Evolutionary conservation across 2,797 vertebrate species (phyloP), one percentile per base, ranked within the genome.

Genomic region (Helicolenus hilgendorfi): DNA sequence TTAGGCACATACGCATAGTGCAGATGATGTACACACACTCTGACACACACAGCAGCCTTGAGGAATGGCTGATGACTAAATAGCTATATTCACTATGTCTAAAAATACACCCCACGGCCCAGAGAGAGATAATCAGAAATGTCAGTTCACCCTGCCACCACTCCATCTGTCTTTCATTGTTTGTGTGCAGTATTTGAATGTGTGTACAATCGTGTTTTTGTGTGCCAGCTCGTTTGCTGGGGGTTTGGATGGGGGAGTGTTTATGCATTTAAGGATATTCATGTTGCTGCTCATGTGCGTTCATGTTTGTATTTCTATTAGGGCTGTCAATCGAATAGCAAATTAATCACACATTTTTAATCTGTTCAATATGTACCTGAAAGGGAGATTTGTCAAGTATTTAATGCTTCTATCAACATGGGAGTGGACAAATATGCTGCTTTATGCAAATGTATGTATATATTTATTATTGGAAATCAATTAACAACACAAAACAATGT

Each of bases 271-370:
- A 13, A 8, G 83, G 69, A 31, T 22, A 2, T 1, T 78, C 38
- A n/a, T 20, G 72, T 56, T 20, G 35, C 14, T 58, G 79, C 38
- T 41, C 1, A 6, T 5, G 2, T 64, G 35, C 67, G 14, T 31
- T 85, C 53, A 4, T 59, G 68, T 72, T 78, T 58, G 60, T 72
- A 26, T 78, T 75, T 59, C 7, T 53, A 20, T 53, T 45, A 18
- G 14, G 41, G 41, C 15, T 18, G 41, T 18, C 41, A 45, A 45
- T 45, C 15, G 41, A 45, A 15, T 45, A 45, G 15, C 6, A 2
- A 45, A 15, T 18, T 15, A 45, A 18, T 45, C 15, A 5, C 41
- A 45, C 15, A 18, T 45, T 45, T 45, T 45, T 45, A 18, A 18
- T 18, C 15, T 45, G 14, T 15, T 18, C 41, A 18, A 45, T 18